These are phyloP conservation scores for Globodera ellingtonae DNA, from an alignment of 1,140 invertebrate species.

Conservation along the genomic window DNA sequence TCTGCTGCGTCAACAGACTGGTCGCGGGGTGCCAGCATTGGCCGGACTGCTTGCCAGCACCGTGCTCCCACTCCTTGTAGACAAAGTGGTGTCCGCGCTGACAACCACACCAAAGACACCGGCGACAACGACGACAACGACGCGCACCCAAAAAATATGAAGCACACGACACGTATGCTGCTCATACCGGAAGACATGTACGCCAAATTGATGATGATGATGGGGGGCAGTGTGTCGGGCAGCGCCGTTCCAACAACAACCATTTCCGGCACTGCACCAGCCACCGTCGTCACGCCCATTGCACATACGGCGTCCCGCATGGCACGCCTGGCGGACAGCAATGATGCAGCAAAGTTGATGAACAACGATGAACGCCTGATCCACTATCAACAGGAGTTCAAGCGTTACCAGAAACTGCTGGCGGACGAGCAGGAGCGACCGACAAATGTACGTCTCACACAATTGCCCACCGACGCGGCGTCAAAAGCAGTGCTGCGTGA, in stretches of 20 bases:
- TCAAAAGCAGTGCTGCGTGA: no score
- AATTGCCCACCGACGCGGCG: no score
- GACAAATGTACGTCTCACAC: neutral
- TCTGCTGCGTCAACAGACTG: slow-evolving; percentile 3
- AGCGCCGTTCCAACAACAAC: no score
- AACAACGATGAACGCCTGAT: neutral
- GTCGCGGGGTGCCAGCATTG: neutral
- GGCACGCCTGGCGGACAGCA: no score
- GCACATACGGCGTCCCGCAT: no score
- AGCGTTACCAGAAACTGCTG: neutral
- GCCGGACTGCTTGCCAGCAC: slow-evolving; percentile 13
- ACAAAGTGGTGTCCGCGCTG: neutral
- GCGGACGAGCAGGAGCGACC: neutral
- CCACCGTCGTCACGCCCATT: no score
- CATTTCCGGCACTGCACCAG: no score
- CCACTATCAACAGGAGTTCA: neutral
- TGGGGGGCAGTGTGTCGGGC: no score
- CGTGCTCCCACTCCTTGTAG: slow-evolving; percentile 9
- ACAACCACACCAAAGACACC: no score
- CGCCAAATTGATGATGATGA: slow-evolving; percentile 4
- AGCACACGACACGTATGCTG: slow-evolving; percentile 29
- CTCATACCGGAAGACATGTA: slow-evolving; percentile 31
- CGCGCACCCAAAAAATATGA: neutral
- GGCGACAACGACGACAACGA: neutral
- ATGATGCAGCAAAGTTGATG: neutral